Evolutionary conservation across 2,113 vertebrate genomes (phyloP), one percentile per base, ranked within the genome.

Genomic region (Reinhardtius hippoglossoides): DNA sequence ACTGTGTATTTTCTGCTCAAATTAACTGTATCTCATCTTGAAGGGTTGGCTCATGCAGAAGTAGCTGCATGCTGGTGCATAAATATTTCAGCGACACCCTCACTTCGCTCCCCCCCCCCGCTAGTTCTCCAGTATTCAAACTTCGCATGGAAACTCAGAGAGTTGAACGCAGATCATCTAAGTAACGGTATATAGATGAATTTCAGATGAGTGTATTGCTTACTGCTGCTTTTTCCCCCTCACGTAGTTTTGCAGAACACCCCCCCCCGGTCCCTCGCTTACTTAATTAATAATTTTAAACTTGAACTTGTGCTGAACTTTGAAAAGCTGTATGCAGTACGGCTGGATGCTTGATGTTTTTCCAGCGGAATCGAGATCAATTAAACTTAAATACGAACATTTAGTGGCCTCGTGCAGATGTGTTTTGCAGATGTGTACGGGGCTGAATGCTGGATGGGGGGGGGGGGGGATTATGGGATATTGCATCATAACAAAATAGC

Each of bases 1-100:
- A 60, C 77, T 23, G 12, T 81, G 87, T 80, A 80, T 89, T 86
- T 91, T 86, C 87, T 86, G 77, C 81, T 85, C 69, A 91, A 84
- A 91, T 89, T 76, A 90, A 74, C 77, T 26, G 31, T 5, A 83
- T 74, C 67, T 87, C 76, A 61, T 85, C 71, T 59, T 82, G 84
- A 85, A 83, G 78, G 46, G 63, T 63, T 56, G 4, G 18, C 79
- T 80, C 74, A 83, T 78, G 85, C 84, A 71, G 82, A 78, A 84
- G 67, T 61, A 82, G 71, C 71, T 58, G 40, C 72, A 18, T 74
- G 78, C 78, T 65, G 69, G 69, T 70, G 10, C 57, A 85, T 92
- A 35, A 92, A 92, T 91, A 92, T 91, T 91, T 90, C 79, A 89
- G 24, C 0, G 1, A 62, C 46, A 37, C 27, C 27, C 27, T 31